Evolutionary conservation across 2,888 invertebrate species (phyloP), one percentile per base, ranked within the genome.

Genomic region (Tetragonula carbonaria): DNA sequence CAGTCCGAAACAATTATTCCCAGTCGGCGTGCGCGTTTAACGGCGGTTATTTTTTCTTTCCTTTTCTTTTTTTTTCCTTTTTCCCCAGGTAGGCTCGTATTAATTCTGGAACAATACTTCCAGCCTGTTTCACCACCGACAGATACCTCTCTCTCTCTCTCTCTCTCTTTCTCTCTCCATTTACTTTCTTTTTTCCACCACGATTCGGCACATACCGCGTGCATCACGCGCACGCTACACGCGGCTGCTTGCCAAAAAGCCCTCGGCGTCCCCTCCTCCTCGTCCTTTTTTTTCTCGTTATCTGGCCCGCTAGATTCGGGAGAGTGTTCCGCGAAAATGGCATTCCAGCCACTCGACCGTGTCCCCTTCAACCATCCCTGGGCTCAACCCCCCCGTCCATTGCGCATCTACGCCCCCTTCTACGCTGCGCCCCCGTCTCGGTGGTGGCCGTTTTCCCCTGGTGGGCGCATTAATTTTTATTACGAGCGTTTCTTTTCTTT

Each of bases 401-500:
- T 21, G 21, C 38, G 14, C 66, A 33, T 62, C 62, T 28, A 23
- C 66, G 21, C 6, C 51, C 68, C 51, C 28, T 28, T 53, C 67
- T 18, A 23, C 14, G 18, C 67, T 18, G 18, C 14, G 23, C 50
- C 5, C 4, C 50, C 18, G 13, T 38, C 65, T 65, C 65, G 33
- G 70, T 8, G 53, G 59, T 67, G 59, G 45, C 53, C 66, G 67
- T 75, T 78, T 45, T 72, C 78, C 33, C 59, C 63, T 59, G 62
- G 66, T 59, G 79, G 83, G 73, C 80, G 82, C 90, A 92, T 92
- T 91, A 88, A 90, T 92, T 92, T 92, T 92, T 91, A 91, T 92
- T 90, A 91, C 86, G 86, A 85, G 76, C 84, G 6, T 18, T 18
- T 6, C 8, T 18, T 55, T 8, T 55, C 55, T 55, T 21, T 28